Percentiles rank a stretch among this genome's conserved stretches.
Evolutionary conservation across 2,888 invertebrate species (phyloP).

Genomic region (Pseudanteris insignis): DNA sequence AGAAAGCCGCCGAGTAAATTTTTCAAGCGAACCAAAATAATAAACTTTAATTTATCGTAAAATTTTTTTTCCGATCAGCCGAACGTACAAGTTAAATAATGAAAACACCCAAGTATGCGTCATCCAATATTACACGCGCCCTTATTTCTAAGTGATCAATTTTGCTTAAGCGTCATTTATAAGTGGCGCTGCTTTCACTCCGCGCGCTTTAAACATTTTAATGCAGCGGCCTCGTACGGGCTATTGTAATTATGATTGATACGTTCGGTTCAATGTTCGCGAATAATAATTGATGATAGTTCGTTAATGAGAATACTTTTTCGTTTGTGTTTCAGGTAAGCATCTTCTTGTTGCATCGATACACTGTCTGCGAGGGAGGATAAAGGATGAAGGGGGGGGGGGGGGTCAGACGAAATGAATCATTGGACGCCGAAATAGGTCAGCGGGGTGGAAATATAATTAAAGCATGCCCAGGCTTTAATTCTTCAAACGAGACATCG

Average conservation of each 20-base stretch:
- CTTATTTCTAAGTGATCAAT: slow-evolving; percentile 12
- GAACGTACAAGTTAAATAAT: too few relatives aligned
- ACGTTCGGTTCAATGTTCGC: neutral
- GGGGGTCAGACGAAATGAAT: too few relatives aligned
- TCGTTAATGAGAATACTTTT: slow-evolving; percentile 1
- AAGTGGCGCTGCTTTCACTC: slow-evolving; percentile 2
- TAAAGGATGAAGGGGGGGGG: too few relatives aligned
- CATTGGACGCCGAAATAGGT: neutral
- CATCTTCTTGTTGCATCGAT: neutral
- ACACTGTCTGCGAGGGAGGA: neutral
- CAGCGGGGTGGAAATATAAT: slow-evolving; percentile 2
- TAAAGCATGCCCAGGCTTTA: slow-evolving; percentile 1
- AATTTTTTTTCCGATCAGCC: too few relatives aligned
- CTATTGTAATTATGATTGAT: slow-evolving; percentile 5
- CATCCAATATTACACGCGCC: too few relatives aligned
- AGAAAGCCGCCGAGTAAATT: too few relatives aligned
- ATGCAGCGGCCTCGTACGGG: neutral
- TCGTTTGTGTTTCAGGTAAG: slow-evolving; percentile 17
- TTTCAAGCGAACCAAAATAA: too few relatives aligned
- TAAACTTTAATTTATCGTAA: slow-evolving; percentile 14
- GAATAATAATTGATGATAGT: slow-evolving; percentile 1
- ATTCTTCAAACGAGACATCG: too few relatives aligned
- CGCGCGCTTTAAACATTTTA: slow-evolving; percentile 7
- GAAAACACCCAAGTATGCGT: too few relatives aligned
- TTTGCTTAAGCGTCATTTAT: slow-evolving; percentile 8